Evolutionary conservation across 2,113 vertebrate species (phyloP).

Genomic region (Cyanoramphus novaezelandiae): DNA sequence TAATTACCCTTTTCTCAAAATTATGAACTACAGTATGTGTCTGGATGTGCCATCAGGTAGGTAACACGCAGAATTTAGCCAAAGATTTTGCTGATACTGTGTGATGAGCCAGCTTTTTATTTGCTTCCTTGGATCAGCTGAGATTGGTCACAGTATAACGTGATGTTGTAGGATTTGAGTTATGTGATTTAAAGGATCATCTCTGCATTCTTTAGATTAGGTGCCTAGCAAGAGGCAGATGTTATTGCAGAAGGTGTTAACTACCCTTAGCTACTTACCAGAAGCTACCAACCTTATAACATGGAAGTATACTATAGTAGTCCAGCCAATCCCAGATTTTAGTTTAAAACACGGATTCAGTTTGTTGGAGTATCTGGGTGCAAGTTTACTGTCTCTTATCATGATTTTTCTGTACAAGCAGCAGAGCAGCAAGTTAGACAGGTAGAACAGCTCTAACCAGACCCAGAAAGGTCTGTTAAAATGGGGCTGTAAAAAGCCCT

Average conservation of each 20-base stretch:
- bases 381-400: background rate
- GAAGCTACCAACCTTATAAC: background rate
- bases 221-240: background rate
- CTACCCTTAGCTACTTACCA: background rate
- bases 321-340: rapidly evolving
- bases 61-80: background rate
- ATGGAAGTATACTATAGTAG: background rate
- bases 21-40: rapidly evolving
- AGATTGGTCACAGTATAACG: rapidly evolving
- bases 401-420: background rate
- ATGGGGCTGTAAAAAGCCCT: background rate
- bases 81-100: background rate
- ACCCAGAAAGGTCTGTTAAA: background rate
- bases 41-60: background rate
- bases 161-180: background rate
- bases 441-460: background rate
- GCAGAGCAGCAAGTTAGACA: background rate
- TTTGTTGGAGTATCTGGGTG: background rate
- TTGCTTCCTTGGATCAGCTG: background rate
- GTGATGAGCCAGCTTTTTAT: background rate
- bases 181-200: background rate
- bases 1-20: background rate
- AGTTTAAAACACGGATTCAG: background rate
- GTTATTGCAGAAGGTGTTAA: background rate
- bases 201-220: background rate